Evolutionary conservation across 64 coral and sea anemone species (phyloP).

Genomic region (Montipora foliosa): DNA sequence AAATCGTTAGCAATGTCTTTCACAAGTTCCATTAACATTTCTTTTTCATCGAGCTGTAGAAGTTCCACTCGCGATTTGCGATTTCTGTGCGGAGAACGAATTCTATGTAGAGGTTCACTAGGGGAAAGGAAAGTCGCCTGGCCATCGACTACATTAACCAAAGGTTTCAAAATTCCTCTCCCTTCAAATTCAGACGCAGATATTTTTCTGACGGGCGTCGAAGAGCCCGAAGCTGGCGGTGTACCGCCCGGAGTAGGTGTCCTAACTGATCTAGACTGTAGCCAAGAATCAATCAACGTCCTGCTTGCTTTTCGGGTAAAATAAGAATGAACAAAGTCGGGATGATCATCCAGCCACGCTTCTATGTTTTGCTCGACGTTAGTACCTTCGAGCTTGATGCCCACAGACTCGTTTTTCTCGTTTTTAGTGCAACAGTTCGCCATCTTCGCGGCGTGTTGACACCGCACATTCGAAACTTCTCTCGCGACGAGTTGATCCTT

Average conservation of each 20-base stretch:
- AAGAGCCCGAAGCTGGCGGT: slow-evolving; percentile 94
- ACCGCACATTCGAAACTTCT: slow-evolving; percentile 63
- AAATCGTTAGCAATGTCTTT: slow-evolving; percentile 99
- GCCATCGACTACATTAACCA: slow-evolving; percentile 97
- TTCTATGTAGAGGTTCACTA: slow-evolving; percentile 71
- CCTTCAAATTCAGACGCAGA: slow-evolving; percentile 99
- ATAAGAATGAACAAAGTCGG: slow-evolving; percentile 98
- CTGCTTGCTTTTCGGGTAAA: slow-evolving; percentile 96
- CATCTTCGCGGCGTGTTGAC: slow-evolving; percentile 57
- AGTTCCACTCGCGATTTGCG: slow-evolving; percentile 97
- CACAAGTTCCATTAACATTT: slow-evolving; percentile 98
- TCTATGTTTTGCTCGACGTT: slow-evolving; percentile 88
- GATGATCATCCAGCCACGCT: slow-evolving; percentile 96
- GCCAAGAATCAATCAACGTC: slow-evolving; percentile 94
- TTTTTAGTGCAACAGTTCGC: slow-evolving; percentile 92
- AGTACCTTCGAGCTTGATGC: slow-evolving; percentile 85
- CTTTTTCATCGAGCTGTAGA: slow-evolving; percentile 91
- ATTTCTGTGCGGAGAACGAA: slow-evolving; percentile 77
- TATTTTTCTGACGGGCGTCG: slow-evolving; percentile 97
- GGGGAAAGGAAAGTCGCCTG: slow-evolving; percentile 98
- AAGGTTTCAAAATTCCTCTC: slow-evolving; percentile 96
- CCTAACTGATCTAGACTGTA: slow-evolving; percentile 84
- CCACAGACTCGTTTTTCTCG: slow-evolving; percentile 84
- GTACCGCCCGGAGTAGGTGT: slow-evolving; percentile 90
- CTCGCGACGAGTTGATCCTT: slow-evolving; percentile 39